A percentile compares a stretch with the other conserved stretches of the same genome.
phyloP scores from a whole-genome alignment of 2,888 invertebrate species.

The Epicampocera succincta region DNA sequence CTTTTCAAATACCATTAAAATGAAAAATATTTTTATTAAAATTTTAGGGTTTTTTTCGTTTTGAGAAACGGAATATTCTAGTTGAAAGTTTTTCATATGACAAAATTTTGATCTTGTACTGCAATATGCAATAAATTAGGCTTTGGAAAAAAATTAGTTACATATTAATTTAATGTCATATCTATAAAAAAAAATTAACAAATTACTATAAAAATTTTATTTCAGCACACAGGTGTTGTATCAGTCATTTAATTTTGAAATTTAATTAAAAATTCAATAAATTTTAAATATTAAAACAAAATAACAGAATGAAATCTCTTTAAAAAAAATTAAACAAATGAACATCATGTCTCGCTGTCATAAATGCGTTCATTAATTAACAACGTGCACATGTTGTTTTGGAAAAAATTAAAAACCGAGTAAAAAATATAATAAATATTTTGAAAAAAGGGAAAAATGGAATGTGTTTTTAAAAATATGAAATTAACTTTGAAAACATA shows the following conservation, averaged over 20 bases:
- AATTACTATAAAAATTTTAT: no score
- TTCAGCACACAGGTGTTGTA: conserved; percentile 26
- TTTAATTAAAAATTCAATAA: conserved; percentile 40
- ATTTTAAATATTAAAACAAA: background rate
- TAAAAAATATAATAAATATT: background rate
- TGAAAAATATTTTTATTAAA: no score
- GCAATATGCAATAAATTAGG: no score
- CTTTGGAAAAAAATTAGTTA: no score
- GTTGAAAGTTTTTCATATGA: no score
- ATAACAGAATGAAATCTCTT: background rate
- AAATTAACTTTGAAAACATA: no score
- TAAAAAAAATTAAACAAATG: conserved; percentile 22
- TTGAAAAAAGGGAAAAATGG: background rate
- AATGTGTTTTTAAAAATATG: background rate
- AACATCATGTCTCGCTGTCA: conserved; percentile 22
- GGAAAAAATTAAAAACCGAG: background rate
- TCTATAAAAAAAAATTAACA: no score
- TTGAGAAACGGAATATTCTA: no score
- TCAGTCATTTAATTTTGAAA: conserved; percentile 47
- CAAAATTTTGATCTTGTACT: no score
- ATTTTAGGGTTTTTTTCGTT: no score
- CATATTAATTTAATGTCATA: no score
- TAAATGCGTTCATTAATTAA: background rate
- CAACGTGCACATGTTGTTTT: conserved; percentile 36
- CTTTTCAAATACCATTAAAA: no score